Evolutionary conservation across 1,140 invertebrate genomes (phyloP).

Genomic region (Formica exsecta): DNA sequence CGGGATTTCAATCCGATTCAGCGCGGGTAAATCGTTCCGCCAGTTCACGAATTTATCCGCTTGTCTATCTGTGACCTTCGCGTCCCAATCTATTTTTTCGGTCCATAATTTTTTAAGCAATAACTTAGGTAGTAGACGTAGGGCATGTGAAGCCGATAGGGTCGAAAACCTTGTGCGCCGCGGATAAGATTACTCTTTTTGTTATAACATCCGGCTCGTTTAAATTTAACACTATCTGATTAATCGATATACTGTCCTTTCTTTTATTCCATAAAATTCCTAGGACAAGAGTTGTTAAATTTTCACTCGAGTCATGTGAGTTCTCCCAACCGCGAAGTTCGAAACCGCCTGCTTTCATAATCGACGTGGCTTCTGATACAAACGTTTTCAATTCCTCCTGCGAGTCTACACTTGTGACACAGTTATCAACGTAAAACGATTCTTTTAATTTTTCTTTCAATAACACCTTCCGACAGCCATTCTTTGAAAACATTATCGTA

Average conservation of each 20-base stretch:
- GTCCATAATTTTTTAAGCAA: neutral
- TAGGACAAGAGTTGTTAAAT: slow-evolving; percentile 22
- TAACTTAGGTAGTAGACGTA: neutral
- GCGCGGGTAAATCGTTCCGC: neutral
- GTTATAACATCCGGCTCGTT: slow-evolving; percentile 82
- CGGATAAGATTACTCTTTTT: slow-evolving; percentile 64
- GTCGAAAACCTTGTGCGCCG: neutral
- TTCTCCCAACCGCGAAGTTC: slow-evolving; percentile 56
- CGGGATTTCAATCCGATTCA: neutral
- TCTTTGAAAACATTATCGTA: slow-evolving; percentile 77
- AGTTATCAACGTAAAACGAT: slow-evolving; percentile 30
- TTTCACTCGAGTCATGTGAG: neutral
- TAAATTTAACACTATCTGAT: slow-evolving; percentile 70
- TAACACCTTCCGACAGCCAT: slow-evolving; percentile 64
- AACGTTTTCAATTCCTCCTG: slow-evolving; percentile 1
- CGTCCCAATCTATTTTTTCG: neutral
- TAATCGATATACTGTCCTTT: slow-evolving; percentile 42
- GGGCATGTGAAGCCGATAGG: neutral
- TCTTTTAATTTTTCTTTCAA: slow-evolving; percentile 49
- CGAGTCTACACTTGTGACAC: neutral
- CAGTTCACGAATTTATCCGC: neutral
- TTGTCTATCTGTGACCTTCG: neutral
- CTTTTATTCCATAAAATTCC: slow-evolving; percentile 53
- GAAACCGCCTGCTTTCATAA: slow-evolving; percentile 36
- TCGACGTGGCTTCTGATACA: neutral